phyloP scores from a whole-genome alignment of 2,113 vertebrate genomes.

The Raphicerus campestris region DNA sequence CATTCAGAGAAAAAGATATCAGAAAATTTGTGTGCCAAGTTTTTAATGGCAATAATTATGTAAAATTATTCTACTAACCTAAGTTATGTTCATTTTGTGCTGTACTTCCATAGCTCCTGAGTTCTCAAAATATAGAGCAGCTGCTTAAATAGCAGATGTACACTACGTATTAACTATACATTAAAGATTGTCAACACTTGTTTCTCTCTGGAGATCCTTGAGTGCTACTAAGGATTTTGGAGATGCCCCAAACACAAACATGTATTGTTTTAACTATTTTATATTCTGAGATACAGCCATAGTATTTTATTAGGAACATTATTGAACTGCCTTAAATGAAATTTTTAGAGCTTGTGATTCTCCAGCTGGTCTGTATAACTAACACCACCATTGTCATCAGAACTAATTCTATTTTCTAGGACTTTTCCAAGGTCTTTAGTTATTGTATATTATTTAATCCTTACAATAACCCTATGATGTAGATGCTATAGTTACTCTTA shows the following conservation, averaged over 20 bases:
- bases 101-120: background rate
- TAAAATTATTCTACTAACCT: background rate
- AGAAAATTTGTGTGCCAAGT: background rate
- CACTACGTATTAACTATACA: background rate
- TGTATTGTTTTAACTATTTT: background rate
- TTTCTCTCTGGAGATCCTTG: background rate
- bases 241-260: background rate
- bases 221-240: background rate
- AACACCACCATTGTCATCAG: background rate
- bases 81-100: background rate
- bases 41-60: background rate
- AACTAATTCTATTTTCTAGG: background rate
- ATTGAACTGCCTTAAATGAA: background rate
- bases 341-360: background rate
- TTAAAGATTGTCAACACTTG: background rate
- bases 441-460: background rate
- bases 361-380: background rate
- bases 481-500: background rate
- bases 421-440: background rate
- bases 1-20: background rate
- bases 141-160: conserved; percentile 21
- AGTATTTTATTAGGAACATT: background rate
- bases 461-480: background rate
- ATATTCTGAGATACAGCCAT: background rate
- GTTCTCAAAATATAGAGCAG: background rate